Evolutionary conservation across 2,888 invertebrate species (phyloP), one percentile per base, ranked within the genome.

Genomic region (Nymphalis c-album): DNA sequence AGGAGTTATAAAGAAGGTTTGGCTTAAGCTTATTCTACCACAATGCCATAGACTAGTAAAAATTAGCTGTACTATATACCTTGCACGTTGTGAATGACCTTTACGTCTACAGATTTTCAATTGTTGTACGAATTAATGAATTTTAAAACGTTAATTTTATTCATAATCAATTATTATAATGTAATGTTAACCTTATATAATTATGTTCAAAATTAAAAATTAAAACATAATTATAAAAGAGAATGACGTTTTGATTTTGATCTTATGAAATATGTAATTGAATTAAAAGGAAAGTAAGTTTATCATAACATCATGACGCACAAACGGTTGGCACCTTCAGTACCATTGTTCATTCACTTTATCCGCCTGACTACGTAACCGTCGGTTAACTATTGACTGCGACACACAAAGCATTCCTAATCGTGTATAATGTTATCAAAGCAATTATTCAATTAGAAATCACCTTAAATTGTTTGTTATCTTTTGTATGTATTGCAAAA

Each of bases 341-440:
- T 74, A 75, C 83, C 78, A 87, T 87, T 88, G 87, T 88, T 87
- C 80, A 79, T 68, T 68, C 69, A 67, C 60, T 64, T 68, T 80
- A 80, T 76, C 75, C 72, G 67, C 75, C 73, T 68, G 76, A 72
- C 74, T 80, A 82, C 80, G 80, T 84, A 85, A 85, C 81, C 46
- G 50, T 50, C 50, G 18, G 20, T 40, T 31, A 18, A 47, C 17
- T 53, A 22, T n/a, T 40, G 18, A 7, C 10, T 57, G 18, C 26
- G 57, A 35, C 31, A 22, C 35, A 57, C 48, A 59, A 51, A 35
- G 35, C 51, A 51, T 64, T 45, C 16, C 8, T 35, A 59, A 18
- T 59, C 35, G 35, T 51, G 60, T 48, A 40, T 40, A 31, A 50
- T 80, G 81, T 80, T 77, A 51, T 55, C 26, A 31, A 7, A 55